Evolutionary conservation across 2,888 invertebrate species (phyloP).

Genomic region (Trachelus stipa): DNA sequence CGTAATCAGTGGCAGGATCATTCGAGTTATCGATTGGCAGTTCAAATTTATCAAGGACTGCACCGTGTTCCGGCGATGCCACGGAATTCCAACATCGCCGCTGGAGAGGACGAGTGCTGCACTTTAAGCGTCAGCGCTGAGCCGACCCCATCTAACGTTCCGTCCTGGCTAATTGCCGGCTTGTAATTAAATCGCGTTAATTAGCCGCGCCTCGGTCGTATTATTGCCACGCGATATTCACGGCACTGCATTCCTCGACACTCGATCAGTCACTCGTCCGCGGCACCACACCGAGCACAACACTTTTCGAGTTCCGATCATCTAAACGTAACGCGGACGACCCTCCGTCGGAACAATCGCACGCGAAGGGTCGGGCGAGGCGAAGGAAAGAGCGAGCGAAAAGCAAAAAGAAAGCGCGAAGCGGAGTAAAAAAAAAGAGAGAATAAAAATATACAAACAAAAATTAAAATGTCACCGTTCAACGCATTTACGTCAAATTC

Average conservation of each 20-base stretch:
- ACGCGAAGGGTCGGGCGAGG: neutral
- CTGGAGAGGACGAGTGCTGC: neutral
- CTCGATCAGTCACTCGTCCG: neutral
- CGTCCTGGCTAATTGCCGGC: constrained; percentile 16
- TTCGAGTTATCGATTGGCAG: neutral
- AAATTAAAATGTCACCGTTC: neutral
- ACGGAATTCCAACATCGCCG: neutral
- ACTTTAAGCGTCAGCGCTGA: neutral
- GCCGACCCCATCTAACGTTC: neutral
- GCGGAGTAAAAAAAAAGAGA: neutral
- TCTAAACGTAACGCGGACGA: neutral
- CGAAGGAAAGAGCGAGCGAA: neutral
- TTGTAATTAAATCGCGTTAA: constrained; percentile 24
- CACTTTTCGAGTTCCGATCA: neutral
- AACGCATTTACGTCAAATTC: neutral
- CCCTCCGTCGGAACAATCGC: too few species aligned
- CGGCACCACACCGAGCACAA: neutral
- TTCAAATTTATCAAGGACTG: neutral
- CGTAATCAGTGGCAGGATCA: neutral
- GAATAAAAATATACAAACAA: neutral
- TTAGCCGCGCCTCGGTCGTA: constrained; percentile 1
- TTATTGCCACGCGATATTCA: neutral
- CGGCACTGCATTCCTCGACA: neutral
- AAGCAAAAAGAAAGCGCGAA: neutral
- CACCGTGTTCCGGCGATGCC: neutral